A percentile compares a stretch with the other conserved stretches of the same genome.
Conservation (phyloP, 53 echinoderm and acorn worm species). For the Antedon mediterranea region DNA sequence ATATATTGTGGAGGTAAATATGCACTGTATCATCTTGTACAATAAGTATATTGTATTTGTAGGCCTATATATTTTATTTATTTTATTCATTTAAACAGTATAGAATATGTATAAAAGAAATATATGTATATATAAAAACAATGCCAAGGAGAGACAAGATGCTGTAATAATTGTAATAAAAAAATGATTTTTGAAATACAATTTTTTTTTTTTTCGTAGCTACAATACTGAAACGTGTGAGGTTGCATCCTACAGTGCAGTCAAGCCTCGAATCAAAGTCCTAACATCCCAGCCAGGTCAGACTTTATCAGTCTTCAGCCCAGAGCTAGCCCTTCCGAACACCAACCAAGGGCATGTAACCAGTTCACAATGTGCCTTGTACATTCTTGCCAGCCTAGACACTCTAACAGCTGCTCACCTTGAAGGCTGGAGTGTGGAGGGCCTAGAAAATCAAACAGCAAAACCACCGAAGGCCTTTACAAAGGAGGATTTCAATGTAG, state of each 20-base stretch:
- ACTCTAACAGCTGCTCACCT: slow-evolving; percentile 53
- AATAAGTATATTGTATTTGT: neutral
- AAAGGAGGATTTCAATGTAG: slow-evolving; percentile 74
- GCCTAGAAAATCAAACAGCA: slow-evolving; percentile 20
- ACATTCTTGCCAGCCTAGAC: slow-evolving; percentile 76
- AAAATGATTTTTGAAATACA: too few species aligned
- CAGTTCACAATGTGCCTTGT: slow-evolving; percentile 69
- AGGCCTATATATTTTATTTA: too few species aligned
- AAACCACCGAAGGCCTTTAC: slow-evolving; percentile 45
- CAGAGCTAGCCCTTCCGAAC: slow-evolving; percentile 74
- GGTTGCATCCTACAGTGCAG: slow-evolving; percentile 52
- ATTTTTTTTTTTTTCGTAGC: slow-evolving; percentile 23
- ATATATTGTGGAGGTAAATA: slow-evolving; percentile 76
- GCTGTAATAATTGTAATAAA: too few species aligned
- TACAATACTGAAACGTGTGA: slow-evolving; percentile 39
- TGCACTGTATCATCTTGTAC: neutral
- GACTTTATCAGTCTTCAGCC: slow-evolving; percentile 41
- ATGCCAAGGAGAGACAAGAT: too few species aligned
- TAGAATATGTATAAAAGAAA: too few species aligned
- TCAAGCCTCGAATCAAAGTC: slow-evolving; percentile 15
- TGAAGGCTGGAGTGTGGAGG: slow-evolving; percentile 52
- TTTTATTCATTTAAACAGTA: too few species aligned
- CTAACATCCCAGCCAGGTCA: slow-evolving; percentile 32
- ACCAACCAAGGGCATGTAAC: slow-evolving; percentile 43
- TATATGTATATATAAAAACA: too few species aligned